Evolutionary conservation across 1,140 invertebrate species (phyloP).

Genomic region (Lamellibrachia luymesi): DNA sequence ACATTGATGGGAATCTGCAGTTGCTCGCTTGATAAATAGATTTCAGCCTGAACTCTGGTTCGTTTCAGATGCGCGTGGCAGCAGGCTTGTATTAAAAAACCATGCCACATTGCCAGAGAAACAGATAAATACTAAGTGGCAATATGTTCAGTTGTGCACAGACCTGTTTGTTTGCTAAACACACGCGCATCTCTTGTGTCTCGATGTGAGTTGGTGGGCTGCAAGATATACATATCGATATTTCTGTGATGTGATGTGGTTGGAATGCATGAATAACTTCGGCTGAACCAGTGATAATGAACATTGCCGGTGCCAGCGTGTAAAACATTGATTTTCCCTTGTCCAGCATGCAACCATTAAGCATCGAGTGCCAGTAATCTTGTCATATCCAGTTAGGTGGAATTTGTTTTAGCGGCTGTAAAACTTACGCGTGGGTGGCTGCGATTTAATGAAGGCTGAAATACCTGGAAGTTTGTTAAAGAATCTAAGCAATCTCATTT

Average conservation of each 20-base stretch:
- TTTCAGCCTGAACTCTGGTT: not conserved
- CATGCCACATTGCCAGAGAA: not conserved
- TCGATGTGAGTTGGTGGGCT: not conserved
- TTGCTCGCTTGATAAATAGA: not conserved
- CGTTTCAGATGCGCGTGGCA: not conserved
- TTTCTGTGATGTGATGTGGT: not conserved
- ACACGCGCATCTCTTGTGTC: not conserved
- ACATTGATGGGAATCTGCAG: not conserved
- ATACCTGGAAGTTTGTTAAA: not conserved
- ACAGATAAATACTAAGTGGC: not conserved
- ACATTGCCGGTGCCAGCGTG: not conserved
- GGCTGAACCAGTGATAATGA: not conserved
- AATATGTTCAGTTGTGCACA: not conserved
- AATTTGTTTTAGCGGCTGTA: not conserved
- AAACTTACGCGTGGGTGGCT: not conserved
- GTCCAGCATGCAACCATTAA: not conserved
- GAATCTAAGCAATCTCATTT: not conserved
- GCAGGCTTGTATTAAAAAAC: not conserved
- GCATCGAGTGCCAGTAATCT: not conserved
- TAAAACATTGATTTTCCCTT: slow-evolving; percentile 1
- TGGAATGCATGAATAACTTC: not conserved
- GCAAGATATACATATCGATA: not conserved
- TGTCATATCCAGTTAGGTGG: not conserved
- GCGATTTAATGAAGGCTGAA: not conserved
- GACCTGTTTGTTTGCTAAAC: not conserved